Percentiles rank a stretch among this genome's conserved stretches.
Conservation (phyloP, 92 coral and sea anemone genomes). For the Palythoa grandis region DNA sequence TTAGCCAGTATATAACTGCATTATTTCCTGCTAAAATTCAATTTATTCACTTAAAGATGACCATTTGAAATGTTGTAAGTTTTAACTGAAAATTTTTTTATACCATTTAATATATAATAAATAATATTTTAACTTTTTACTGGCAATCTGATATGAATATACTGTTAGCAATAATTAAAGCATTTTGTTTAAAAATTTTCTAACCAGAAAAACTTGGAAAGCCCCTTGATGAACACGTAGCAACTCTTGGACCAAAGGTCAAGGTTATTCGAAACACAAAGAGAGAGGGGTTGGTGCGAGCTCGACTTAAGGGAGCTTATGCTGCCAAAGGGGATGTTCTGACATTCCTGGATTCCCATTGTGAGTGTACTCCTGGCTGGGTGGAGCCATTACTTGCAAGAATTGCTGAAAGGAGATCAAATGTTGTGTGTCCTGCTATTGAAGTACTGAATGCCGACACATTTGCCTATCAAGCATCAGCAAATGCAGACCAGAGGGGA, state of each 20-base stretch:
- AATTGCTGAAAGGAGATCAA: constrained; percentile 81
- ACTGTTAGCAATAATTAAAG: too few species aligned
- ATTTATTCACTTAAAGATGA: too few species aligned
- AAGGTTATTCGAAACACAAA: constrained; percentile 83
- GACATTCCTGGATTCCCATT: constrained; percentile 96
- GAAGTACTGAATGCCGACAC: constrained; percentile 98
- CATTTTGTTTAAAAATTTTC: not conserved
- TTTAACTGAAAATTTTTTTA: too few species aligned
- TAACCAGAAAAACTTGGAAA: constrained; percentile 79
- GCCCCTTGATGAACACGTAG: constrained; percentile 88
- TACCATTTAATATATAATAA: too few species aligned
- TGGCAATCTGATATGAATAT: too few species aligned
- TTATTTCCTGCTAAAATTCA: too few species aligned
- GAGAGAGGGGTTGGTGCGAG: constrained; percentile 97
- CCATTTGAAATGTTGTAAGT: too few species aligned
- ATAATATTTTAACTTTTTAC: too few species aligned
- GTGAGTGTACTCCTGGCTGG: constrained; percentile 99
- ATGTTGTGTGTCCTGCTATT: constrained; percentile 99
- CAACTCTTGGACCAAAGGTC: constrained; percentile 77
- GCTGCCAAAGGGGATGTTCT: constrained; percentile 90
- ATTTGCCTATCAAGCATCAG: constrained; percentile 95
- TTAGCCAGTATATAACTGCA: too few species aligned
- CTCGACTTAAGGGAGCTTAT: constrained; percentile 90
- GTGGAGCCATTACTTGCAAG: constrained; percentile 95
- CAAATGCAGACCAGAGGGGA: constrained; percentile 96